Base-by-base conservation (phyloP, 2,888 invertebrate species). In the Latrodectus hesperus region DNA sequence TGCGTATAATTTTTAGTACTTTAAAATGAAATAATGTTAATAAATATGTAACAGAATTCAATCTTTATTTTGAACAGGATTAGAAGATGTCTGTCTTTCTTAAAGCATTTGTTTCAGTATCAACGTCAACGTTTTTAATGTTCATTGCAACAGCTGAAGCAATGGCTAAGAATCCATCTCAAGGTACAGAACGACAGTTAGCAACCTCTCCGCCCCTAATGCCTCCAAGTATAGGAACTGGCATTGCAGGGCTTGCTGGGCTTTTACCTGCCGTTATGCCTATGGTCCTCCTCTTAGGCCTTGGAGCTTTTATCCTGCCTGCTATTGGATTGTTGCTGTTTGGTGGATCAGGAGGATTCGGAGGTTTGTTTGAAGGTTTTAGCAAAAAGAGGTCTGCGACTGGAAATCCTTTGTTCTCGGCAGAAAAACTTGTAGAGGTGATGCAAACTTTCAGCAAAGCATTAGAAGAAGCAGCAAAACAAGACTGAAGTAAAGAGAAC, bases 361-460 rank as follows among this genome's bases (percentile, higher is more conserved):
- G 84, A 10, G 80, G 80, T 14, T 22, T 86, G 6, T 76, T 80
- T 11, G 86, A 86, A 10, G 80, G 76, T 16, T 86, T 81, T 67
- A 73, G 76, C 72, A 86, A 81, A 26, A 86, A 76, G 14, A 76
- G 81, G 9, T 65, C 79, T 14, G 74, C 10, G 2, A 53, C 53
- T 6, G 64, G 26, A 14, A 72, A 81, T 65, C 81, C 80, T 17
- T 55, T 86, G 2, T 81, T 81, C 38, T 81, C 80, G 9, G 17
- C 86, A 26, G 86, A 86, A 65, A 86, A 86, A 65, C 49, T 86
- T 6, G 49, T 76, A 38, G 86, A 86, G 17, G 17, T 86, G 11
- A 17, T 86, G 38, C 76, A 86, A 26, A 81, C 86, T 9, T 64
- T 86, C 16, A 86, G 81, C 17, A 86, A 86, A 38, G 86, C 86